phyloP scores from a whole-genome alignment of 35 echinoderm and acorn worm genomes.

The Lytechinus pictus region DNA sequence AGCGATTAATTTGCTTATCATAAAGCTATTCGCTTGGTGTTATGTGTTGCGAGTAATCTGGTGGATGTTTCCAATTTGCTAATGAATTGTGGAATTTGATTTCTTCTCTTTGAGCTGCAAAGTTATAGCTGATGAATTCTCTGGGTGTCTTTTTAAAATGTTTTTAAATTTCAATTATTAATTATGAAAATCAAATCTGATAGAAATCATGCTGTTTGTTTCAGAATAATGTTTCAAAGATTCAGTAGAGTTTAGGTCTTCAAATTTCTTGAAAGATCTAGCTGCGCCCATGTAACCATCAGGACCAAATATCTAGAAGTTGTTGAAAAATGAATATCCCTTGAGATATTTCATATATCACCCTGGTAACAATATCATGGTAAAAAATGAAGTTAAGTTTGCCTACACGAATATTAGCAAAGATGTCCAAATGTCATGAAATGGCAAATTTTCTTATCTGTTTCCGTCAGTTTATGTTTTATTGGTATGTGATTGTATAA shows the following conservation, averaged over 20 bases:
- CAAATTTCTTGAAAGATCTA: neutral
- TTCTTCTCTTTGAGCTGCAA: neutral
- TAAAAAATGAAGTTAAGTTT: too few relatives aligned
- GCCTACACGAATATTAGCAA: too few relatives aligned
- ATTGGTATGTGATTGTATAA: neutral
- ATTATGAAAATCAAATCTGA: too few relatives aligned
- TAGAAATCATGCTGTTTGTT: neutral
- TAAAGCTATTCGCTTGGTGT: neutral
- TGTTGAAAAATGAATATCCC: too few relatives aligned
- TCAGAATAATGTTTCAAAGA: neutral
- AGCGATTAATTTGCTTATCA: constrained; percentile 51
- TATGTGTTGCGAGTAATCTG: neutral
- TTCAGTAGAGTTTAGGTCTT: neutral
- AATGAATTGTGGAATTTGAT: constrained; percentile 6
- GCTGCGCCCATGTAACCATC: too few relatives aligned
- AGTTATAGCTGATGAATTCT: neutral
- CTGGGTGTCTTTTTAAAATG: neutral
- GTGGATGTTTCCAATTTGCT: neutral
- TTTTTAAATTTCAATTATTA: neutral
- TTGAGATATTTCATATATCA: too few relatives aligned
- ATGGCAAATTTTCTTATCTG: too few relatives aligned
- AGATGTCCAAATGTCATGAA: too few relatives aligned
- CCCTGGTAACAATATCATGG: too few relatives aligned
- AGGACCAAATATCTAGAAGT: too few relatives aligned
- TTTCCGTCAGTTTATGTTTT: too few relatives aligned